These are phyloP conservation scores for Sepiola atlantica DNA, from an alignment of 2,888 invertebrate genomes.

Conservation along the genomic window DNA sequence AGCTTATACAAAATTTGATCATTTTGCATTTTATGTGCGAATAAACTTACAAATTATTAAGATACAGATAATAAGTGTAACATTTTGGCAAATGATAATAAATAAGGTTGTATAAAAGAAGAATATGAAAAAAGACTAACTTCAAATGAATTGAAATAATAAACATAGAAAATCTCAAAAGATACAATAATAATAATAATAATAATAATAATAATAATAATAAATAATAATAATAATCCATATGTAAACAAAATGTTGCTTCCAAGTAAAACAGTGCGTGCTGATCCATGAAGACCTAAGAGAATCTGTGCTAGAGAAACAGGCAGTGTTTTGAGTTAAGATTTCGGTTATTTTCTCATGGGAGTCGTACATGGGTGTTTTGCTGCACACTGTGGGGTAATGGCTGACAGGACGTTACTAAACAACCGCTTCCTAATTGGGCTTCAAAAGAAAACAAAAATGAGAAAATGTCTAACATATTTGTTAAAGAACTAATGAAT, in stretches of 20 bases:
- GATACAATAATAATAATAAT: background rate
- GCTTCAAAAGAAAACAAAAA: background rate
- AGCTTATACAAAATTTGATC: background rate
- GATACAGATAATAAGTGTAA: background rate
- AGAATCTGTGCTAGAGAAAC: background rate
- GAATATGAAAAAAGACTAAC: background rate
- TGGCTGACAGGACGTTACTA: slow-evolving; percentile 8
- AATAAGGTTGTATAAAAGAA: background rate
- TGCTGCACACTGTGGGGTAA: background rate
- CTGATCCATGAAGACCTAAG: background rate
- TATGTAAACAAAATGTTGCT: background rate
- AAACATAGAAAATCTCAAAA: background rate
- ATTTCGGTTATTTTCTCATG: background rate
- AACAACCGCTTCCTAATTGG: background rate
- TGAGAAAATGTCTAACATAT: background rate
- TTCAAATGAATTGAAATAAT: background rate
- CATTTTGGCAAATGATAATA: background rate
- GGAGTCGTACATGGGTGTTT: background rate
- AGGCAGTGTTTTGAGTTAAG: background rate
- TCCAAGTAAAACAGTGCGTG: background rate
- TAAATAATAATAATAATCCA: background rate
- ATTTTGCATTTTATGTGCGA: background rate
- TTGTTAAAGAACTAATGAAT: background rate
- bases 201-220: background rate
- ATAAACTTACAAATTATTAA: background rate